phyloP scores from a whole-genome alignment of 2,113 vertebrate species.

The Glaucidium brasilianum region DNA sequence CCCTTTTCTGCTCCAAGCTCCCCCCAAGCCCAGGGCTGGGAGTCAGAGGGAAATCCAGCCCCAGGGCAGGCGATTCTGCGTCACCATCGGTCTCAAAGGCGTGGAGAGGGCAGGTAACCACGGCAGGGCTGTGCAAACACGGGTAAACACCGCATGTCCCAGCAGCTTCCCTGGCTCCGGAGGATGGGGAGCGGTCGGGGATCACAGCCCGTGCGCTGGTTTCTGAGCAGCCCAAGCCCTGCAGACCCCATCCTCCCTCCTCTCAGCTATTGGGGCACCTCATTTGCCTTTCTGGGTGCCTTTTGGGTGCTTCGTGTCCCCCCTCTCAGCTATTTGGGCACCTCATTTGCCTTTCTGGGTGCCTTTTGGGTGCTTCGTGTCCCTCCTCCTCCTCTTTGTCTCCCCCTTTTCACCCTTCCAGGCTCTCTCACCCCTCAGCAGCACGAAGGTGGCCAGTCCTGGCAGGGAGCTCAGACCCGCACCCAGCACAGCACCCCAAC shows the following conservation, averaged over 20 bases:
- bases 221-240: neutral
- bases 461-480: neutral
- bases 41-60: neutral
- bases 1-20: too few relatives aligned
- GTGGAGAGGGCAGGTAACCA: neutral
- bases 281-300: neutral
- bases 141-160: fast-evolving
- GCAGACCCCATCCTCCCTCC: neutral
- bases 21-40: neutral
- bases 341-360: too few relatives aligned
- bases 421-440: neutral
- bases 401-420: neutral
- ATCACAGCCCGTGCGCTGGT: fast-evolving
- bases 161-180: neutral
- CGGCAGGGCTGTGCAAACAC: fast-evolving
- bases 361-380: neutral
- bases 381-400: neutral
- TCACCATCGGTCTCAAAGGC: neutral
- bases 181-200: neutral
- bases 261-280: fast-evolving
- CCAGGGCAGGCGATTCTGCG: fast-evolving
- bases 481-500: fast-evolving
- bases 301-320: too few relatives aligned
- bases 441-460: fast-evolving
- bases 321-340: too few relatives aligned